A percentile compares a stretch with the other conserved stretches of the same genome.
Conservation (phyloP, 30 jellyfish, hydroid and myxozoan genomes). For the Turritopsis dohrnii region DNA sequence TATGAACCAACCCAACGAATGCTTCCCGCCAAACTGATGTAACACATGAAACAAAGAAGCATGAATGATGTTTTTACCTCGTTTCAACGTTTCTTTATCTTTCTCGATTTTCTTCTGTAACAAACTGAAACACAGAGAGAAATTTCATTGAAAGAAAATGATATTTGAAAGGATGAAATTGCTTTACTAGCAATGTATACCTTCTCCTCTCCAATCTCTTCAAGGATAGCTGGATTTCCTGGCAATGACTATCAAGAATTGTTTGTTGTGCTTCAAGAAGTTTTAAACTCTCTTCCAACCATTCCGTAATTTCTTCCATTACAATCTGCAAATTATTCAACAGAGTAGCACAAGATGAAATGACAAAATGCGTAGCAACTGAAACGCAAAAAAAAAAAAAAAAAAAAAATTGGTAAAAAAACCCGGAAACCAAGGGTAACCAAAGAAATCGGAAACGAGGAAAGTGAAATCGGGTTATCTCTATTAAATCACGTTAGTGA, state of each 20-base stretch:
- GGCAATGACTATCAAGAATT: background rate
- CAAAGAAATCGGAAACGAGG: no score
- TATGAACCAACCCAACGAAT: background rate
- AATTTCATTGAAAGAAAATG: background rate
- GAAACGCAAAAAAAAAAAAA: no score
- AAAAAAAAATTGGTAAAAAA: no score
- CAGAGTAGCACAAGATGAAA: no score
- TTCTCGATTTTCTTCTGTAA: background rate
- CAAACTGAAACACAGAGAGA: background rate
- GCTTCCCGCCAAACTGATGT: background rate
- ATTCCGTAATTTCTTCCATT: background rate
- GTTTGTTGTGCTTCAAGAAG: background rate
- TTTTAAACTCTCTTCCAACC: background rate
- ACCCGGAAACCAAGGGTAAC: no score
- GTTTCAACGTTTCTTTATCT: no score
- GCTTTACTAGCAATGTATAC: background rate
- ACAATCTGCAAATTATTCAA: background rate
- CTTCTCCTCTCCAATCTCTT: background rate
- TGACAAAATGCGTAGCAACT: no score
- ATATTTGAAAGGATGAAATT: no score
- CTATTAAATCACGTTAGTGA: no score
- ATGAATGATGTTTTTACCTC: no score
- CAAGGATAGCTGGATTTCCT: background rate
- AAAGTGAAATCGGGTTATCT: no score
- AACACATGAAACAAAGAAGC: background rate